Conservation (phyloP, 2,888 invertebrate genomes). For the Ormia ochracea region DNA sequence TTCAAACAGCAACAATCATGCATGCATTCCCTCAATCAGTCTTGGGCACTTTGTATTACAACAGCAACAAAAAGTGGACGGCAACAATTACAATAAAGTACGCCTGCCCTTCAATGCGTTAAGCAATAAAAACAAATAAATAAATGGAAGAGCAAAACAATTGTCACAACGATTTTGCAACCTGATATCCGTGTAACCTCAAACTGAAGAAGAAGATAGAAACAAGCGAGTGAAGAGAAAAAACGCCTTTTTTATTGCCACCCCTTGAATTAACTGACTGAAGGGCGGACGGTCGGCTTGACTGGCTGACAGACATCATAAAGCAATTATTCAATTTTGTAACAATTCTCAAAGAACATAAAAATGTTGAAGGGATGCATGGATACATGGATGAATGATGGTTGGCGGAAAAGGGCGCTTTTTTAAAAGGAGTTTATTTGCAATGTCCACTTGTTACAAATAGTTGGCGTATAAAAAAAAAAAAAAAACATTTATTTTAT, state of each 20-base stretch:
- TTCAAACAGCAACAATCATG: conserved; percentile 31
- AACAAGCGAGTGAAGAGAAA: not conserved
- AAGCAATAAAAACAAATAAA: conserved; percentile 52
- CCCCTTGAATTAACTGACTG: conserved; percentile 72
- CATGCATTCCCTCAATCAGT: not conserved
- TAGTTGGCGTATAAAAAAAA: conserved; percentile 5
- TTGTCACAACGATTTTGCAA: conserved; percentile 75
- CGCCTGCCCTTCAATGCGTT: conserved; percentile 36
- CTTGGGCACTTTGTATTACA: conserved; percentile 65
- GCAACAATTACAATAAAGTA: conserved; percentile 33
- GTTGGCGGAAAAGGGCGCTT: not conserved
- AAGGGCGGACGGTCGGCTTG: not conserved
- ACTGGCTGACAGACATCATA: conserved; percentile 68
- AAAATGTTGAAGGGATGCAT: conserved; percentile 16
- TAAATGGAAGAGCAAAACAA: conserved; percentile 63
- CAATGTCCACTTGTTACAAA: conserved; percentile 55
- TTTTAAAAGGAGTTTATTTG: conserved; percentile 34
- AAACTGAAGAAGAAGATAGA: conserved; percentile 27
- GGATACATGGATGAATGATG: not conserved
- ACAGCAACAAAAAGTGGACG: conserved; percentile 67
- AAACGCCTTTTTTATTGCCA: conserved; percentile 64
- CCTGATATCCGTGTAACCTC: conserved; percentile 77
- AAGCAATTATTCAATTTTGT: conserved; percentile 73
- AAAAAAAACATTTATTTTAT: conserved; percentile 27
- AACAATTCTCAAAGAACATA: conserved; percentile 27